A percentile compares a stretch with the other conserved stretches of the same genome.
phyloP scores from a whole-genome alignment of 2,113 vertebrate genomes.

The Glaucomys volans region DNA sequence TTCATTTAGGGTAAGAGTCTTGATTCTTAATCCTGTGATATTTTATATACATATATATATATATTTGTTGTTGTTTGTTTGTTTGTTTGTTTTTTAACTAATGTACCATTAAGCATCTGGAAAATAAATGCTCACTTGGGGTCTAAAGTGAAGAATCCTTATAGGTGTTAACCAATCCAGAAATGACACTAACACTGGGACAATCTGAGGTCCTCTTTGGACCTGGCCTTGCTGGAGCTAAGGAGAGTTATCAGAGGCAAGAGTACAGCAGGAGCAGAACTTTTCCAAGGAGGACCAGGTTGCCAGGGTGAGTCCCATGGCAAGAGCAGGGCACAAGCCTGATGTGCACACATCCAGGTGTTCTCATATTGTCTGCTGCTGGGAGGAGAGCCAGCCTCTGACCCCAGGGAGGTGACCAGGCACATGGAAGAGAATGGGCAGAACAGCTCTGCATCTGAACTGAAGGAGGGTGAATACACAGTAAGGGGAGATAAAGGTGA shows the following conservation, averaged over 20 bases:
- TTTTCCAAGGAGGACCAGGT: background rate
- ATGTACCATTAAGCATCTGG: background rate
- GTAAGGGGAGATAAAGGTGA: too few relatives aligned
- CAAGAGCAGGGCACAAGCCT: rapidly evolving
- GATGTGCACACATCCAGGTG: rapidly evolving
- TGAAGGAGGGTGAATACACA: background rate
- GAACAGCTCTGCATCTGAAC: too few relatives aligned
- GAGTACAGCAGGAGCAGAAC: background rate
- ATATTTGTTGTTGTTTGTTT: too few relatives aligned
- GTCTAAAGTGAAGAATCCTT: background rate
- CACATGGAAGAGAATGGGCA: background rate
- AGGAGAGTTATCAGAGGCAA: background rate
- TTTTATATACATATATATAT: too few relatives aligned
- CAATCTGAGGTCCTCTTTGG: rapidly evolving
- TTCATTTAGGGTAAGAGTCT: background rate
- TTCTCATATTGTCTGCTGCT: rapidly evolving
- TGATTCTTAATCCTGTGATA: background rate
- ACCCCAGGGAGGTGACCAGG: background rate
- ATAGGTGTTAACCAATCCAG: background rate
- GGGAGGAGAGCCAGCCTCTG: too few relatives aligned
- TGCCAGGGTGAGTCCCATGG: rapidly evolving
- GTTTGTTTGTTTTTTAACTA: background rate
- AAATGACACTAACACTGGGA: background rate
- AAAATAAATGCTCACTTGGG: background rate
- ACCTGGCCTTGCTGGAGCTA: background rate